Evolutionary conservation across 2,113 vertebrate genomes (phyloP).

Genomic region (Spea multiplicata): DNA sequence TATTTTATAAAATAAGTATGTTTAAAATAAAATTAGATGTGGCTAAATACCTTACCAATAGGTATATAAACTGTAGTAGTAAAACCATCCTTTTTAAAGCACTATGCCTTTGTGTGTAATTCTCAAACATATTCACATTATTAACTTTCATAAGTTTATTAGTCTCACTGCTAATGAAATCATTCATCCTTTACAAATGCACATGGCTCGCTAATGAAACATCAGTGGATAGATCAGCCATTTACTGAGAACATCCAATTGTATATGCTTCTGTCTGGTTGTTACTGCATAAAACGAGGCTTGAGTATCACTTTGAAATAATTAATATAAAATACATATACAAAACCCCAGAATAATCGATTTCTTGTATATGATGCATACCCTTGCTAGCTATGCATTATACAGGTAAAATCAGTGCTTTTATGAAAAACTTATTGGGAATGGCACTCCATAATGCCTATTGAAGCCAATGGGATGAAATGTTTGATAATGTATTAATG

Average conservation of each 20-base stretch:
- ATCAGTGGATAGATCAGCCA: slow-evolving; percentile 67
- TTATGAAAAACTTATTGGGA: too few relatives aligned
- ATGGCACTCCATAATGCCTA: too few relatives aligned
- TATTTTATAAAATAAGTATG: neutral
- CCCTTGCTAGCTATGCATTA: too few relatives aligned
- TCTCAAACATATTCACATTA: slow-evolving; percentile 81
- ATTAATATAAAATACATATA: neutral
- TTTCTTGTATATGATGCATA: neutral
- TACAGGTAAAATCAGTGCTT: too few relatives aligned
- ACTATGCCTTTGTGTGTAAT: slow-evolving; percentile 65
- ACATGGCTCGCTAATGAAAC: slow-evolving; percentile 72
- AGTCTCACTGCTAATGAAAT: slow-evolving; percentile 75
- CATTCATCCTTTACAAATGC: slow-evolving; percentile 74
- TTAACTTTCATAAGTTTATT: slow-evolving; percentile 83
- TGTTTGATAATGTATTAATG: too few relatives aligned
- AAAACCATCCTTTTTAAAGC: slow-evolving; percentile 49
- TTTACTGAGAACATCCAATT: slow-evolving; percentile 61
- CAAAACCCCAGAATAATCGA: fast-evolving
- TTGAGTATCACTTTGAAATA: slow-evolving; percentile 52
- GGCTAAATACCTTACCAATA: neutral
- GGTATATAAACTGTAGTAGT: slow-evolving; percentile 12
- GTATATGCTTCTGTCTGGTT: slow-evolving; percentile 63
- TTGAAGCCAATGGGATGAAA: too few relatives aligned
- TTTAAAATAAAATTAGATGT: neutral
- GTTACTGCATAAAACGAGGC: slow-evolving; percentile 52